Conservation (phyloP, 1,140 invertebrate species). For the Pseudomyrmex dendroicus region DNA sequence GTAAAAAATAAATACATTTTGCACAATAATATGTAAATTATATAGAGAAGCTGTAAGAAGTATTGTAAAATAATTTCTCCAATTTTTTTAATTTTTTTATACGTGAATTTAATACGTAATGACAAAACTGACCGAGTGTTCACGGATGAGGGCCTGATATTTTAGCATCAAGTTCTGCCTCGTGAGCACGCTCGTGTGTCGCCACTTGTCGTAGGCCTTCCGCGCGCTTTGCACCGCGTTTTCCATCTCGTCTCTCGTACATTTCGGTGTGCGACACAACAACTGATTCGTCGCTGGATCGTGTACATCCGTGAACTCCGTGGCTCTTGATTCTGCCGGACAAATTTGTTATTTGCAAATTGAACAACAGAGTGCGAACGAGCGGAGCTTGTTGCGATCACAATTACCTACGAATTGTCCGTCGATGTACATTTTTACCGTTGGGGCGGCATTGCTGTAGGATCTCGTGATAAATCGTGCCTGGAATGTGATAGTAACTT, state of each 20-base stretch:
- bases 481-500: slow-evolving; percentile 70
- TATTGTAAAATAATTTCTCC: neutral
- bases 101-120: neutral
- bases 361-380: neutral
- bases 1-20: neutral
- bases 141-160: slow-evolving; percentile 91
- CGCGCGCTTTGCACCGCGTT: slow-evolving; percentile 94
- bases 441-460: slow-evolving; percentile 85
- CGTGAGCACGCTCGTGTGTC: slow-evolving; percentile 95
- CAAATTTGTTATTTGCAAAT: neutral
- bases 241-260: slow-evolving; percentile 96
- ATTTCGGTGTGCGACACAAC: slow-evolving; percentile 93
- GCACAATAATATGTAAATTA: neutral
- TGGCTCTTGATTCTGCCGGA: slow-evolving; percentile 92
- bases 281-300: slow-evolving; percentile 97
- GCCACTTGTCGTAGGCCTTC: slow-evolving; percentile 94
- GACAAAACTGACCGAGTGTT: slow-evolving; percentile 87
- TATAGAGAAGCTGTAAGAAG: neutral
- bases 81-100: neutral
- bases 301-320: slow-evolving; percentile 96
- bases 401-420: slow-evolving; percentile 92
- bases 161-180: slow-evolving; percentile 99
- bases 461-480: slow-evolving; percentile 66
- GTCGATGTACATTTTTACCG: slow-evolving; percentile 97
- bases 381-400: neutral